Percentiles rank a stretch among this genome's conserved stretches.
Conservation (phyloP, 2,113 vertebrate species). For the Amphiprion percula region DNA sequence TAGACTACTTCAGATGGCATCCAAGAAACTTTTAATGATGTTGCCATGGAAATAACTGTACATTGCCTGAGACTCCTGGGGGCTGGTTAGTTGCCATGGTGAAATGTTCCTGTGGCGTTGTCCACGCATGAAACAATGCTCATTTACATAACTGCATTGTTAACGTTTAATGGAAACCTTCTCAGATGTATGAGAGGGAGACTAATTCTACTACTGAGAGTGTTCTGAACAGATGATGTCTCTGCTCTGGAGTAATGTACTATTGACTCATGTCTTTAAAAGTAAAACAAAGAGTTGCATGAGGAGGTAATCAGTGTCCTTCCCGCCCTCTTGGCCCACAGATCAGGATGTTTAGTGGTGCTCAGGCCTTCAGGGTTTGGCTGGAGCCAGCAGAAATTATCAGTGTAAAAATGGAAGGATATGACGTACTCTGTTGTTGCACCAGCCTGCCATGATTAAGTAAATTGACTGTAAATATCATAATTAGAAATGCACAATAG, state of each 20-base stretch:
- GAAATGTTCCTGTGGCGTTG: conserved; percentile 51
- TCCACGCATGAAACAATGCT: conserved; percentile 48
- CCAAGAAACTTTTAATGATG: conserved; percentile 72
- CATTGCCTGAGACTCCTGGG: conserved; percentile 38
- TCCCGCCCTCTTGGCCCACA: background rate
- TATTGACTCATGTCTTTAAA: too few species aligned
- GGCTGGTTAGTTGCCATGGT: conserved; percentile 72
- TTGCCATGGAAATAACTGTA: conserved; percentile 69
- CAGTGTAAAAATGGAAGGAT: too few species aligned
- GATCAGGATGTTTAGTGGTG: background rate
- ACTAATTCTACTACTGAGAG: background rate
- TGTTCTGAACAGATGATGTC: background rate
- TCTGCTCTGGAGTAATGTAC: background rate
- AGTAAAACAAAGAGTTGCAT: background rate
- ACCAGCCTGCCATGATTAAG: too few species aligned
- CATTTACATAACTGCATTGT: conserved; percentile 55
- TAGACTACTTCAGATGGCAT: conserved; percentile 52
- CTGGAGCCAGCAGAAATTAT: too few species aligned
- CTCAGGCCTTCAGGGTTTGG: background rate
- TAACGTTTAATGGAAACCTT: conserved; percentile 35
- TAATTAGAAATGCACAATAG: too few species aligned
- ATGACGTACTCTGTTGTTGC: too few species aligned
- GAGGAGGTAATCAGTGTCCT: background rate
- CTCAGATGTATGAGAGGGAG: conserved; percentile 1
- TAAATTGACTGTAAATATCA: too few species aligned